phyloP scores from a whole-genome alignment of 2,797 vertebrate genomes.

The Enteromius anoplus region DNA sequence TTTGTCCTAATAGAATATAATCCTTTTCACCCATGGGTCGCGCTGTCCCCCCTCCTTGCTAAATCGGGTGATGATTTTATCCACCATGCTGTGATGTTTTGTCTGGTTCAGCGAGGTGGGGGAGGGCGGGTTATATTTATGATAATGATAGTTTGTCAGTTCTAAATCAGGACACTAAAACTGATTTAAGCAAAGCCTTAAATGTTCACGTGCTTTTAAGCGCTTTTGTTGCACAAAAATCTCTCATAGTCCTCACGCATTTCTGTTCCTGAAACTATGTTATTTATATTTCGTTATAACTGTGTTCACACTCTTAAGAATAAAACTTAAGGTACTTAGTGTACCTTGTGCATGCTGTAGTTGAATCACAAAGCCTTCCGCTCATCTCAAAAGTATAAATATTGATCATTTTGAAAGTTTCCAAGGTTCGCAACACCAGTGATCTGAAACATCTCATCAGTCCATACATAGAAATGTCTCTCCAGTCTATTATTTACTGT shows the following conservation, averaged over 20 bases:
- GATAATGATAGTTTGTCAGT: slow-evolving; percentile 37
- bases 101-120: slow-evolving; percentile 41
- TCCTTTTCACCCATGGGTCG: slow-evolving; percentile 44
- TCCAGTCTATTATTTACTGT: slow-evolving; percentile 62
- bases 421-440: slow-evolving; percentile 71
- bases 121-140: slow-evolving; percentile 46
- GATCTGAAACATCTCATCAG: slow-evolving; percentile 62
- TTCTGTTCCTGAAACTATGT: background rate
- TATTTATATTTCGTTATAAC: background rate
- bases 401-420: slow-evolving; percentile 68
- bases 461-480: slow-evolving; percentile 78
- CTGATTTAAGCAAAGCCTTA: slow-evolving; percentile 34
- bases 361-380: background rate
- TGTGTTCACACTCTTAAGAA: background rate
- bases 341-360: background rate
- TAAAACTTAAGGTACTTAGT: background rate
- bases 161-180: slow-evolving; percentile 43
- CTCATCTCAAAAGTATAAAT: background rate
- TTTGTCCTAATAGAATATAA: slow-evolving; percentile 49
- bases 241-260: slow-evolving; percentile 1
- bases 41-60: slow-evolving; percentile 48
- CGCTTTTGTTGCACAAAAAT: slow-evolving; percentile 13
- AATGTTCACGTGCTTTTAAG: slow-evolving; percentile 23
- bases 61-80: slow-evolving; percentile 47
- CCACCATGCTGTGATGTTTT: slow-evolving; percentile 43